Evolutionary conservation across 1,140 invertebrate genomes (phyloP), one percentile per base, ranked within the genome.

Genomic region (Penaeus indicus): DNA sequence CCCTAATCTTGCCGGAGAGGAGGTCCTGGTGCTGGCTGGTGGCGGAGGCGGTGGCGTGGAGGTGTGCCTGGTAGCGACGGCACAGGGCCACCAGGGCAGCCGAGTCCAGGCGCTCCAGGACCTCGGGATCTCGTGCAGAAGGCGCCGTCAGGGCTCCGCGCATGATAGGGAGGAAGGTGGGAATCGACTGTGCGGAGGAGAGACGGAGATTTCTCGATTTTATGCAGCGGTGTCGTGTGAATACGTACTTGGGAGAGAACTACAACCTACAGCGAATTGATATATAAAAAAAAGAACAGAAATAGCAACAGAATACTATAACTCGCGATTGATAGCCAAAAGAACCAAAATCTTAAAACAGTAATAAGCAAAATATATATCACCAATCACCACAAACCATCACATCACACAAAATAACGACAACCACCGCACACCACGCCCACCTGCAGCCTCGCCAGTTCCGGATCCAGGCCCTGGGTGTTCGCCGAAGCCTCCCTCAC

Each of bases 131-230:
- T 78, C 96, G 94, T 1, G 96, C 96, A 54, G 96, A 96, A 0
- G 97, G 97, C 75, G 97, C 93, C 89, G 97, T 97, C 4, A 98
- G 92, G 0, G 97, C 97, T 16, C 97, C 97, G 69, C 97, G 93
- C 95, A 99, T 97, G 38, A 99, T 97, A 1, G 98, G 98, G 80
- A 98, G 93, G 92, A 99, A 98, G 93, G 97, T 96, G 18, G 97
- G 97, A 91, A 98, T 97, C 61, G 64, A 80, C 90, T 91, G 85
- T 60, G 7, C 11, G 21, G 72, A 72, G 63, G 61, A 81, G 87
- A 83, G 38, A 89, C 22, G 86, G 67, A 85, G 22, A 85, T 38
- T 86, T 21, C 32, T 67, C 32, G 4, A n/a, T n/a, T 27, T 16
- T 42, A 5, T 32, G 32, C 32, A 32, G 32, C 32, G 2, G 32